Evolutionary conservation across 2,888 invertebrate species (phyloP), one percentile per base, ranked within the genome.

Genomic region (Lithosia quadra): DNA sequence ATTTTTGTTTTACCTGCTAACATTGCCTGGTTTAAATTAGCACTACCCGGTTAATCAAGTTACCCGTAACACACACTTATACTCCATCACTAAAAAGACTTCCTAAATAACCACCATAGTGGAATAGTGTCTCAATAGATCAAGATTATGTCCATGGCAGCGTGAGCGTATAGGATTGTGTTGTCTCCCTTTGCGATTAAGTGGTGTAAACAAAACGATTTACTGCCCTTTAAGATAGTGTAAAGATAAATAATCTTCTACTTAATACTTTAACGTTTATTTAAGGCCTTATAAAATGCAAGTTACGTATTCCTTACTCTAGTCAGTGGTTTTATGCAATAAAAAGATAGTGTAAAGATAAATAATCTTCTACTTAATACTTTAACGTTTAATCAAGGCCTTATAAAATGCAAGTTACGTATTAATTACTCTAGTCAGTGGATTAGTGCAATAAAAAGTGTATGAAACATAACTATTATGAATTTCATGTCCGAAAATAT

Each of bases 41-140:
- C n/a, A 49, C n/a, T n/a, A 15, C 4, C 43, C 4, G 18, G 5
- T 43, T 43, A 49, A 49, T 49, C n/a, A 49, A 49, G 49, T n/a
- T 49, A 1, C n/a, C n/a, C 49, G 49, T 9, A n/a, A 18, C 49
- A 49, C 5, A 28, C 28, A 28, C 28, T 4, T 28, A 28, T n/a
- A 49, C 18, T n/a, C 18, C 9, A 49, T n/a, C 49, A 49, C 49
- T n/a, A 49, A 18, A 0, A 49, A 49, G 49, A n/a, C 49, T 49
- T n/a, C n/a, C 49, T 49, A 49, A 43, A 49, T 49, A 49, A n/a
- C 49, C n/a, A 49, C 49, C 49, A 49, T 49, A 49, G 49, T n/a
- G 49, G 43, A 18, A 49, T 9, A 49, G n/a, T 49, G 49, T 49
- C 49, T n/a, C 49, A 8, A n/a, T 49, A 49, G 49, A 49, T 49